Percentiles rank a stretch among this genome's conserved stretches.
These are phyloP conservation scores for Enteromius unitaeniatus DNA, from an alignment of 2,797 vertebrate species.

Conservation along the genomic window DNA sequence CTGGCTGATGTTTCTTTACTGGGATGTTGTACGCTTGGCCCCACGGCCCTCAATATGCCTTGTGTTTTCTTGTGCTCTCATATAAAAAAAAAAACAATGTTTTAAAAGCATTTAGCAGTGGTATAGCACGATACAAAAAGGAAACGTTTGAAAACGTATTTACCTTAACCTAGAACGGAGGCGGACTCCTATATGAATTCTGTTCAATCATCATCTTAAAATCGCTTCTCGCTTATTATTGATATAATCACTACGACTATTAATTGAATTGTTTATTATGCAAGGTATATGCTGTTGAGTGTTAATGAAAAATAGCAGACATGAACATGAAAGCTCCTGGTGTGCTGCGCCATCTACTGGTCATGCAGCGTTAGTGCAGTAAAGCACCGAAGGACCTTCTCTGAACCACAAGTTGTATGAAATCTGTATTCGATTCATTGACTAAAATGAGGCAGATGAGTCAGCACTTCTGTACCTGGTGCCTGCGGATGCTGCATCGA, in stretches of 20 bases:
- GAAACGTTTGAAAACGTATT: constrained; percentile 27
- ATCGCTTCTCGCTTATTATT: constrained; percentile 20
- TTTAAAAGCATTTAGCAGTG: constrained; percentile 27
- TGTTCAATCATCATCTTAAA: constrained; percentile 46
- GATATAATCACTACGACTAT: constrained; percentile 22
- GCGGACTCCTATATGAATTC: constrained; percentile 23
- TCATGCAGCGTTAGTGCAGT: neutral
- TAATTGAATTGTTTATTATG: constrained; percentile 20
- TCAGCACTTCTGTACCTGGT: constrained; percentile 35
- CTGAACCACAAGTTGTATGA: constrained; percentile 4
- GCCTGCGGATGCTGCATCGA: constrained; percentile 34
- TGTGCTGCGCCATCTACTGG: constrained; percentile 10
- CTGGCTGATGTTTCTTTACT: constrained; percentile 31
- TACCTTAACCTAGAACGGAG: constrained; percentile 21
- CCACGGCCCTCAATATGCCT: constrained; percentile 39
- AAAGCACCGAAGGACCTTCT: neutral
- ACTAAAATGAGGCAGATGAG: constrained; percentile 18
- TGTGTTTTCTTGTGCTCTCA: constrained; percentile 48
- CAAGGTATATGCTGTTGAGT: neutral
- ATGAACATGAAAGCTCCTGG: neutral
- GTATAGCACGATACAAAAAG: constrained; percentile 29
- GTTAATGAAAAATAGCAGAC: neutral
- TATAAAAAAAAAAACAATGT: neutral
- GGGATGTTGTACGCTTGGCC: constrained; percentile 42
- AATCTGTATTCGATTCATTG: constrained; percentile 41